Percentiles rank a stretch among this genome's conserved stretches.
Conservation (phyloP, 1,140 invertebrate species). For the Listronotus oregonensis region DNA sequence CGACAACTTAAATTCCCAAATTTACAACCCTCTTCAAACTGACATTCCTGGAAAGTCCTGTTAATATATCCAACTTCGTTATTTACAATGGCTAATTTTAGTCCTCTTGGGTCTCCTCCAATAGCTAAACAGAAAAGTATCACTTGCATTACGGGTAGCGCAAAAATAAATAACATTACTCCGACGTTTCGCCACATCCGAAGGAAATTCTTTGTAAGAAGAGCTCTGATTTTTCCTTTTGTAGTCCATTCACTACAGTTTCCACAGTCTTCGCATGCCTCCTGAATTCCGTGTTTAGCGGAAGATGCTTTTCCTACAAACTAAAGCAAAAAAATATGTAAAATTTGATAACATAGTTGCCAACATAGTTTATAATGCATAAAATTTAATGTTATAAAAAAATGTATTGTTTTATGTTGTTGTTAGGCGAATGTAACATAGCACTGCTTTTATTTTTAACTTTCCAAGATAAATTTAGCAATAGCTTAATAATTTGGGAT, state of each 20-base stretch:
- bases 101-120: constrained; percentile 83
- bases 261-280: constrained; percentile 50
- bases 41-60: constrained; percentile 59
- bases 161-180: constrained; percentile 88
- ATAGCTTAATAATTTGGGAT: too few species aligned
- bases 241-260: constrained; percentile 57
- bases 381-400: too few species aligned
- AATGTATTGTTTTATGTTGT: too few species aligned
- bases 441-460: too few species aligned
- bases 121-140: constrained; percentile 93
- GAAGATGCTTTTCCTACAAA: constrained; percentile 38
- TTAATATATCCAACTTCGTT: constrained; percentile 71
- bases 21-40: constrained; percentile 65
- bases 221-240: constrained; percentile 61
- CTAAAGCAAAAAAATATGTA: constrained; percentile 27
- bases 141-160: constrained; percentile 90
- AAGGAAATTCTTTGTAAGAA: constrained; percentile 91
- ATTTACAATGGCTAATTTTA: constrained; percentile 86
- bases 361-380: too few species aligned
- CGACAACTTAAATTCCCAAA: constrained; percentile 74
- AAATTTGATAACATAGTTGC: neutral
- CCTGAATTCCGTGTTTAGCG: constrained; percentile 39
- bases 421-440: too few species aligned
- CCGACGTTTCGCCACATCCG: constrained; percentile 90
- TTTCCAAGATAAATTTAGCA: too few species aligned